Percentiles rank a stretch among this genome's conserved stretches.
Conservation (phyloP, 2,113 vertebrate genomes). For the Lepisosteus oculatus region DNA sequence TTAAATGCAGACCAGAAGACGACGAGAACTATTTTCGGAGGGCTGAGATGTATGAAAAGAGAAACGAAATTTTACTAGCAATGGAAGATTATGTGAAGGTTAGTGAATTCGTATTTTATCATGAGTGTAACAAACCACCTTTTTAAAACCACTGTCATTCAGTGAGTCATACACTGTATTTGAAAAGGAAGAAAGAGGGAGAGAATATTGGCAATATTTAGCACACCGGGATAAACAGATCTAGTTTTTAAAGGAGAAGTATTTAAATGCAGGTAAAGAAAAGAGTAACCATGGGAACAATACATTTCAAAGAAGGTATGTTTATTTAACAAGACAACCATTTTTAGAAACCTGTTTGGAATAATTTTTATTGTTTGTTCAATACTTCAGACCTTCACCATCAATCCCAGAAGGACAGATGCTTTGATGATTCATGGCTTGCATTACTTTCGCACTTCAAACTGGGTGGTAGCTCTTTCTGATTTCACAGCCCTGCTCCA, state of each 20-base stretch:
- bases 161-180: background rate
- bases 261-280: too few relatives aligned
- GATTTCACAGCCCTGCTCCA: conserved; percentile 66
- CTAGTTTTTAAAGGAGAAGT: too few relatives aligned
- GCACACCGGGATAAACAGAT: too few relatives aligned
- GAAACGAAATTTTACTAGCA: conserved; percentile 52
- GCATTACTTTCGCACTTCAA: conserved; percentile 49
- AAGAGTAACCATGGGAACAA: too few relatives aligned
- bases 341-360: too few relatives aligned
- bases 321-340: too few relatives aligned
- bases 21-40: conserved; percentile 67
- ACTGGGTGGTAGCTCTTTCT: conserved; percentile 54
- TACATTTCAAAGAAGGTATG: too few relatives aligned
- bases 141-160: conserved; percentile 1
- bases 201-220: too few relatives aligned
- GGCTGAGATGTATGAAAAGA: conserved; percentile 58
- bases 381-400: conserved; percentile 26
- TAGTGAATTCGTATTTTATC: conserved; percentile 1
- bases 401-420: conserved; percentile 60
- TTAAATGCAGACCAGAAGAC: conserved; percentile 59
- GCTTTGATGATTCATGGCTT: conserved; percentile 60
- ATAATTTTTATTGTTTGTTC: background rate
- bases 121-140: background rate
- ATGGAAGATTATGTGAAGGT: conserved; percentile 73
- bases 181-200: too few relatives aligned